Evolutionary conservation across 2,888 invertebrate genomes (phyloP).

Genomic region (Glaucopsyche alexis): DNA sequence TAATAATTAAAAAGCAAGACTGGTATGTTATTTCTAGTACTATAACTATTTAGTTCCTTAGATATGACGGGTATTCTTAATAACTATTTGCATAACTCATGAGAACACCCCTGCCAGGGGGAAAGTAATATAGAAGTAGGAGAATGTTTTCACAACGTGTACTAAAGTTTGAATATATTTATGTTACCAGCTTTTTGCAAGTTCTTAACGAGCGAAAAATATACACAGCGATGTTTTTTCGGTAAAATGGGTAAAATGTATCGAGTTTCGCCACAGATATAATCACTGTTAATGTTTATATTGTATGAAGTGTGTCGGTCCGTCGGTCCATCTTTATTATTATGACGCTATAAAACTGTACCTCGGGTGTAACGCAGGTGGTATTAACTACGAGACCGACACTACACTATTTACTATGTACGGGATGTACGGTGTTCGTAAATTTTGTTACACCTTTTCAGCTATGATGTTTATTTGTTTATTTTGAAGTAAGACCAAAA

Average conservation of each 20-base stretch:
- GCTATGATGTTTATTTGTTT: neutral
- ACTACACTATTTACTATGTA: slow-evolving; percentile 38
- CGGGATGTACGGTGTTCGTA: neutral
- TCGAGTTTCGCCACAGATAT: slow-evolving; percentile 21
- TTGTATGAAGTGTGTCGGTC: slow-evolving; percentile 36
- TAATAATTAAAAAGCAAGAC: too few relatives aligned
- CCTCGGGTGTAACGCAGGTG: slow-evolving; percentile 53
- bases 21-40: too few relatives aligned
- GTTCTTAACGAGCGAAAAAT: slow-evolving; percentile 20
- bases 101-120: neutral
- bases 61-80: neutral
- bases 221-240: slow-evolving; percentile 18
- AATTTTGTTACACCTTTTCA: slow-evolving; percentile 25
- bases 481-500: neutral
- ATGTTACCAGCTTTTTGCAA: slow-evolving; percentile 7
- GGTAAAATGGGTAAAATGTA: slow-evolving; percentile 17
- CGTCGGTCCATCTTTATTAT: slow-evolving; percentile 53
- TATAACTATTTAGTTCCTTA: too few relatives aligned
- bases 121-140: neutral
- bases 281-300: slow-evolving; percentile 26
- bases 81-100: slow-evolving; percentile 5
- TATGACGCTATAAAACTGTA: slow-evolving; percentile 54
- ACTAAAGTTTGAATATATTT: neutral
- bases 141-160: neutral
- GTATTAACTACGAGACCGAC: slow-evolving; percentile 55